Base-by-base conservation (phyloP, 1,140 invertebrate genomes). In the Heliconius eleuchia region DNA sequence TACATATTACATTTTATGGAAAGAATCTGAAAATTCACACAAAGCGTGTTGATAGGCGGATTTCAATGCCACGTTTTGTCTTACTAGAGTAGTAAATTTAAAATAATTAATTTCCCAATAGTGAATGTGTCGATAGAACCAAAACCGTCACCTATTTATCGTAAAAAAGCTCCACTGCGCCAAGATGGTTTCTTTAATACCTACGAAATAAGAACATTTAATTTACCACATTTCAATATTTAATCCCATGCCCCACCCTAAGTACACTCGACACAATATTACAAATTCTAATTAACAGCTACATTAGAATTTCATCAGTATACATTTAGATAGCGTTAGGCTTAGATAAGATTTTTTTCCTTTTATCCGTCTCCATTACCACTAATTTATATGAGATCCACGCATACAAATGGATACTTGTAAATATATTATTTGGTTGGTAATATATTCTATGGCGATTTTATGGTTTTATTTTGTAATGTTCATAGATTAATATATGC, bases 281-380 rank as follows among this genome's bases (percentile, higher is more conserved):
- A 66, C 27, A 66, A 66, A 66, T 66, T 66, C 27, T 66, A 66
- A 66, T 66, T 66, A 30, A 66, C 60, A 66, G 27, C 23, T 30
- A 16, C 9, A 66, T 66, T 66, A 66, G 60, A 66, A 66, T 66
- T 66, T 66, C 27, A 66, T 66, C 27, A 30, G 13, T 66, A 23
- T 66, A 30, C 27, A 66, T 66, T 66, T 66, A 30, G 23, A 66
- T 66, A 30, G 27, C 60, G 13, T 66, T 30, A 30, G 23, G 27
- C 60, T 30, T 66, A 27, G 13, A 30, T 1, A 66, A 23, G 60
- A 18, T 66, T 66, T 66, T 60, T 66, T 66, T 27, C 27, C 60
- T 66, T 30, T 30, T 30, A 66, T 30, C 23, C 60, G 27, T 66
- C 11, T 66, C 60, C 60, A 66, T 66, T 66, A 66, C 27, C 27